These are phyloP conservation scores for Chloroclysta siterata DNA, from an alignment of 2,888 invertebrate genomes.

Conservation along the genomic window DNA sequence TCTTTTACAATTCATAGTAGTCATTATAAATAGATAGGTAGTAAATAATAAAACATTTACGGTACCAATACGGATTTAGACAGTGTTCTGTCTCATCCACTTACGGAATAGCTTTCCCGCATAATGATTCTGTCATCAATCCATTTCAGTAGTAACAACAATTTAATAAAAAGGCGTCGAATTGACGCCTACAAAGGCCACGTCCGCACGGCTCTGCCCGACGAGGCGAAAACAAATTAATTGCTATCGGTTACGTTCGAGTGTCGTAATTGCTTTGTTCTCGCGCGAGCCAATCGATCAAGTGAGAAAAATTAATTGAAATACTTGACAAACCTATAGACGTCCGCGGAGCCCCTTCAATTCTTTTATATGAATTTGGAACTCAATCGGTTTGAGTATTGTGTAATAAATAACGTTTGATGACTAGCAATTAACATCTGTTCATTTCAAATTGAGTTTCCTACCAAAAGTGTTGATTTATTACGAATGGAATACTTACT, in stretches of 20 bases:
- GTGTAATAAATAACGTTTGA: slow-evolving; percentile 28
- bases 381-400: slow-evolving; percentile 34
- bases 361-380: slow-evolving; percentile 43
- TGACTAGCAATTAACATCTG: slow-evolving; percentile 31
- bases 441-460: slow-evolving; percentile 4
- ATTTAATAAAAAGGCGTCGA: slow-evolving; percentile 73
- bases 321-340: slow-evolving; percentile 61
- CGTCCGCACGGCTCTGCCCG: slow-evolving; percentile 65
- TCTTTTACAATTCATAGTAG: too few species aligned
- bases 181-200: slow-evolving; percentile 70
- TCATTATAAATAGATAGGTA: too few species aligned
- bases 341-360: slow-evolving; percentile 41
- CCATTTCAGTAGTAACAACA: slow-evolving; percentile 55
- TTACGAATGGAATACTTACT: background rate
- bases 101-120: slow-evolving; percentile 8
- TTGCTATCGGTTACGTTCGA: slow-evolving; percentile 79
- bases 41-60: background rate
- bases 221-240: slow-evolving; percentile 80
- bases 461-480: slow-evolving; percentile 3
- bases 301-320: slow-evolving; percentile 82
- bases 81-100: background rate
- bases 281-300: slow-evolving; percentile 72
- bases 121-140: slow-evolving; percentile 37
- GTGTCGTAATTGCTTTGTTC: slow-evolving; percentile 81
- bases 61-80: background rate